Conservation (phyloP, 2,888 invertebrate genomes). For the Lepidochrysops patricia region DNA sequence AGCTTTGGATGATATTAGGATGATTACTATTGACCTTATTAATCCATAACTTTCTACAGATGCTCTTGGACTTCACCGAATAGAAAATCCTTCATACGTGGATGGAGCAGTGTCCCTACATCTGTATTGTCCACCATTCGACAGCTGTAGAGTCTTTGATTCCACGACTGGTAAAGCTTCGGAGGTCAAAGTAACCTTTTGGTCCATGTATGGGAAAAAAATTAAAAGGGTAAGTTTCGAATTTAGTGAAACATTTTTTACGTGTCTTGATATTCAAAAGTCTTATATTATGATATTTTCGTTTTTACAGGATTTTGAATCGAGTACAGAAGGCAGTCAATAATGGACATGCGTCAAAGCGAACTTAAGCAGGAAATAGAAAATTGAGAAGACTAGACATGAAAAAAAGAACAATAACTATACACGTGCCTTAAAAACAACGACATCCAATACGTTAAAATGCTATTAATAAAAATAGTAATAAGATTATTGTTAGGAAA, state of each 20-base stretch:
- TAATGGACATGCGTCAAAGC: constrained; percentile 18
- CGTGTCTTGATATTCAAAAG: background rate
- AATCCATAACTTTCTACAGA: too few species aligned
- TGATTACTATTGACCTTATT: too few species aligned
- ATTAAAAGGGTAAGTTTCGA: constrained; percentile 74
- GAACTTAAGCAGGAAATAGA: background rate
- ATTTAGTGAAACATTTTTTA: background rate
- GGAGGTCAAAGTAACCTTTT: constrained; percentile 85
- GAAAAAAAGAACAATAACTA: background rate
- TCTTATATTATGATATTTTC: background rate
- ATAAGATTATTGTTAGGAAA: too few species aligned
- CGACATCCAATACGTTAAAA: too few species aligned
- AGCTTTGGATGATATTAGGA: background rate
- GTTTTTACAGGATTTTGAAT: constrained; percentile 45
- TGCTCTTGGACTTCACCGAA: constrained; percentile 93
- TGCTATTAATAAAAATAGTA: too few species aligned
- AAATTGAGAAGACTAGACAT: background rate
- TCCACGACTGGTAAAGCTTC: constrained; percentile 88
- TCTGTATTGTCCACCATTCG: constrained; percentile 95
- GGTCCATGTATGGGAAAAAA: constrained; percentile 91
- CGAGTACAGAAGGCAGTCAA: constrained; percentile 41
- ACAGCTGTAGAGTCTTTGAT: constrained; percentile 91
- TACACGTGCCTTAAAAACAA: background rate
- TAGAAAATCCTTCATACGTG: constrained; percentile 93
- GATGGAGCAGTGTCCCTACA: constrained; percentile 94